Base-by-base conservation (phyloP, 2,888 invertebrate species). In the Eristalis tenax region DNA sequence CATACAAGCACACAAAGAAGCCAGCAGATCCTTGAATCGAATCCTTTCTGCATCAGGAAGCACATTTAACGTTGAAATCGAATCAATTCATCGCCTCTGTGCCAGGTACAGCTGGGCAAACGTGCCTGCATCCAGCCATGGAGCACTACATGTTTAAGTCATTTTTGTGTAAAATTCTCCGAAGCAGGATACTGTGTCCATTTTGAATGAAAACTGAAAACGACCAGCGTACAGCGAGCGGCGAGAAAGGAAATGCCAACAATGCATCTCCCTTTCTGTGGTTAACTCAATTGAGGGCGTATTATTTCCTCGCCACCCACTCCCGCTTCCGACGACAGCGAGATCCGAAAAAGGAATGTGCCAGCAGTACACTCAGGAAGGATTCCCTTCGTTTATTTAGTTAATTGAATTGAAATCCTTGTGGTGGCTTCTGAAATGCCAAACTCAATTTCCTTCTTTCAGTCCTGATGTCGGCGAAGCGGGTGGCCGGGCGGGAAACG, bases 341-440 rank as follows among this genome's bases (percentile, higher is more conserved):
- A 8, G 35, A 35, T 35, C 8, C 35, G 35, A 35, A 4, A 35
- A 11, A 38, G 32, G 32, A 32, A 32, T 32, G 32, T 10, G 43
- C n/a, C 43, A 43, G 50, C 50, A n/a, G 18, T 8, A 6, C 50
- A 6, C 22, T 32, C 15, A 6, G 66, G 65, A 82, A 69, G 61
- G 70, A 75, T 66, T 79, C 75, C n/a, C 57, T 79, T 66, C 78
- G 83, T 86, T 86, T 71, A 86, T 75, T 86, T 79, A 83, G 66
- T 83, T 83, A 83, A 86, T 86, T 86, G 75, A 79, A 75, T 83
- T 86, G 61, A 38, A 71, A 75, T 83, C 71, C 78, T 78, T 71
- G 68, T 71, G 71, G 83, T 71, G 64, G 64, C 59, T 64, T 69
- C 68, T 73, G 68, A 77, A 81, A 73, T 64, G 18, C 28, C 40